These are phyloP conservation scores for Acestrorhynchus altus DNA, from an alignment of 2,797 vertebrate species.

Conservation along the genomic window DNA sequence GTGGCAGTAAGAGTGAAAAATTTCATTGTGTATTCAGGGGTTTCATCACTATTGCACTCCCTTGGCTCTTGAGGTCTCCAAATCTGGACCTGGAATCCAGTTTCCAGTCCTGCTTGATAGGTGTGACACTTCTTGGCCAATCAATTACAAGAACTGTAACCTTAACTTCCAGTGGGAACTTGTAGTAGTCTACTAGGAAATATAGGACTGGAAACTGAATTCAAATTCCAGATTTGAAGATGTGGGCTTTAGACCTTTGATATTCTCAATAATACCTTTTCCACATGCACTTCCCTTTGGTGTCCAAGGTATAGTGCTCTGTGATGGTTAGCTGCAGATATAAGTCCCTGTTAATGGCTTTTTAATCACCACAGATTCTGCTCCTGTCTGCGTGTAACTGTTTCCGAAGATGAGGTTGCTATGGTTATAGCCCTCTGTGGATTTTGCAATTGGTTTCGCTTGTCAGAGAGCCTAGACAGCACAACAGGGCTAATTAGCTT, in stretches of 20 bases:
- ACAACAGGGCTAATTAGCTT: slow-evolving; percentile 70
- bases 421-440: slow-evolving; percentile 72
- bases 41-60: neutral
- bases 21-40: neutral
- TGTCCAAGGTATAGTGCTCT: slow-evolving; percentile 7
- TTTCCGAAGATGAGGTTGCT: slow-evolving; percentile 62
- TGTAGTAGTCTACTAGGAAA: no score
- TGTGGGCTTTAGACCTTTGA: neutral
- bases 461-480: slow-evolving; percentile 65
- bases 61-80: no score
- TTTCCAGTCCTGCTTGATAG: no score
- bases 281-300: neutral
- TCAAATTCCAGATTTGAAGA: no score
- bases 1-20: neutral
- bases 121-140: no score
- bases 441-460: slow-evolving; percentile 68
- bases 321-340: slow-evolving; percentile 17
- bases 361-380: slow-evolving; percentile 24
- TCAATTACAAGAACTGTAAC: no score
- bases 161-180: no score
- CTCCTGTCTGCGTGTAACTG: neutral
- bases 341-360: slow-evolving; percentile 17
- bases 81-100: no score
- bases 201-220: no score
- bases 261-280: neutral